Conservation (phyloP, 1,140 invertebrate genomes). For the Coenobita brevimanus region DNA sequence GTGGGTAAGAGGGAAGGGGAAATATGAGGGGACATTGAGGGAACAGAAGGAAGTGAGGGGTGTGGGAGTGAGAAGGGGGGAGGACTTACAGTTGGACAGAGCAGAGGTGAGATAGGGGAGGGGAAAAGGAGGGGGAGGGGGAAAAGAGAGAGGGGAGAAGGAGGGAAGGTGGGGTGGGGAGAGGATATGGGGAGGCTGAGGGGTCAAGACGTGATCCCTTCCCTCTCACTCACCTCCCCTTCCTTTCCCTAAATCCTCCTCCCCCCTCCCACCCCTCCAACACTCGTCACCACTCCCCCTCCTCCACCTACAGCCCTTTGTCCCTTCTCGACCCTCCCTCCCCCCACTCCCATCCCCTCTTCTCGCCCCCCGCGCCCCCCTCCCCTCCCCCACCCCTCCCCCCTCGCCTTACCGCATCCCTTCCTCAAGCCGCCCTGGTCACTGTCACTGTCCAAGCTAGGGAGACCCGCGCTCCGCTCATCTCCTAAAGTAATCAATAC, state of each 20-base stretch:
- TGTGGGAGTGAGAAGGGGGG: too few species aligned
- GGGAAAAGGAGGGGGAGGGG: neutral
- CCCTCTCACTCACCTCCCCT: conserved; percentile 30
- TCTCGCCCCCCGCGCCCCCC: neutral
- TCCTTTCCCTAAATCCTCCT: neutral
- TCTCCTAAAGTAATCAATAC: conserved; percentile 65
- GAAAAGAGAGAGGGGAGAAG: neutral
- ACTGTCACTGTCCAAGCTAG: conserved; percentile 65
- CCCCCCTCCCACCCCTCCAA: conserved; percentile 22
- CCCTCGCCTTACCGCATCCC: conserved; percentile 38
- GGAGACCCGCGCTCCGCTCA: conserved; percentile 38
- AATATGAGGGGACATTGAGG: too few species aligned
- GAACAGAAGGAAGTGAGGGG: too few species aligned
- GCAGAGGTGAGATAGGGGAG: too few species aligned
- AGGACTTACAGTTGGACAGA: too few species aligned
- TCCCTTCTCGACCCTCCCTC: conserved; percentile 33
- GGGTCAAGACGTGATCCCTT: conserved; percentile 63
- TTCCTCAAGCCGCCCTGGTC: conserved; percentile 60
- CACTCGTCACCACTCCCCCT: conserved; percentile 41
- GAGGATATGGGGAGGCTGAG: conserved; percentile 11
- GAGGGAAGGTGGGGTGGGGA: conserved; percentile 1
- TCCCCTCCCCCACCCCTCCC: conserved; percentile 15
- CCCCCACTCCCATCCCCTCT: conserved; percentile 16
- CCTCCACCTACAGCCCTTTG: conserved; percentile 55
- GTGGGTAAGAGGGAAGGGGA: neutral